Percentiles rank a stretch among this genome's conserved stretches.
Evolutionary conservation across 2,797 vertebrate genomes (phyloP).

Genomic region (Galago senegalensis): DNA sequence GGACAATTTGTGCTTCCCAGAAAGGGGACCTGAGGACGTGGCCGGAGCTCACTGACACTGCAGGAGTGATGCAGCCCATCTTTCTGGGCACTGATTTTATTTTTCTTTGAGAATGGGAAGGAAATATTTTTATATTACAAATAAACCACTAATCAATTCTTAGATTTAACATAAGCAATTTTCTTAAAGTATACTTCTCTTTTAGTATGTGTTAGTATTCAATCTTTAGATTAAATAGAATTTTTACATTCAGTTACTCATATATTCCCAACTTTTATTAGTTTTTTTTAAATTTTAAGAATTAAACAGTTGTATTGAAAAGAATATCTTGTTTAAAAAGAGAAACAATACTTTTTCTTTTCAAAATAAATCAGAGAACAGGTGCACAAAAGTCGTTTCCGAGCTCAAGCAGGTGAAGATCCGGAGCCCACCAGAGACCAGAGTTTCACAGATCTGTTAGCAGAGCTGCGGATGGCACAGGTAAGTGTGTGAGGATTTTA

Average conservation of each 20-base stretch:
- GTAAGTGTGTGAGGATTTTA: conserved; percentile 83
- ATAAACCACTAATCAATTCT: conserved; percentile 38
- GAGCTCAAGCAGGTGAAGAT: conserved; percentile 84
- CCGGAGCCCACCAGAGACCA: conserved; percentile 87
- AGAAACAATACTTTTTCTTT: conserved; percentile 43
- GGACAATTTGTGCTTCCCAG: conserved; percentile 37
- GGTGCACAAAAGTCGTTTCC: conserved; percentile 87
- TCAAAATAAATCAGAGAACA: conserved; percentile 91
- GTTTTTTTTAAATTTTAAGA: conserved; percentile 56
- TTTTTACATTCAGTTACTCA: background rate
- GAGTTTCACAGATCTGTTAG: conserved; percentile 91
- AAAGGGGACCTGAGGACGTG: background rate
- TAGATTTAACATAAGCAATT: conserved; percentile 7
- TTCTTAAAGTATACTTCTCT: background rate
- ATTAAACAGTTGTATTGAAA: conserved; percentile 55
- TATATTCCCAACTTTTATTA: conserved; percentile 9
- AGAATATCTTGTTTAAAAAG: conserved; percentile 11
- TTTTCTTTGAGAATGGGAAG: conserved; percentile 19
- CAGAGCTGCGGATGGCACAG: conserved; percentile 91
- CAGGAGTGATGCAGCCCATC: background rate
- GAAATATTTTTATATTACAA: conserved; percentile 56
- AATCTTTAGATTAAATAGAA: conserved; percentile 34
- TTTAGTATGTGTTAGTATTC: conserved; percentile 36
- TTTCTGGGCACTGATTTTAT: background rate
- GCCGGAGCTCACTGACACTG: background rate